These are phyloP conservation scores for Micromesistius poutassou DNA, from an alignment of 2,797 vertebrate genomes.

Conservation along the genomic window DNA sequence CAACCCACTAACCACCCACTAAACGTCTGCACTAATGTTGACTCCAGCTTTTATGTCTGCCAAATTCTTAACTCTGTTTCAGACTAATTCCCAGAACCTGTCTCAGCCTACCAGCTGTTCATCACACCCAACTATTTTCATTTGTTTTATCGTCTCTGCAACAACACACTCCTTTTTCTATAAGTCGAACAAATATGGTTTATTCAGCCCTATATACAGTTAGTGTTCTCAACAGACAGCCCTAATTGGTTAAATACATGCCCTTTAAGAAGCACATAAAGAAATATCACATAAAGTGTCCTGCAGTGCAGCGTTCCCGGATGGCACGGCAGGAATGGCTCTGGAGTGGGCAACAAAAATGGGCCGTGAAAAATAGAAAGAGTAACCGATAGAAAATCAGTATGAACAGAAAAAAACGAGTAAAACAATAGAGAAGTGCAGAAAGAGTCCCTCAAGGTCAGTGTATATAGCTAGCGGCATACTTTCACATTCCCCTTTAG, in stretches of 20 bases:
- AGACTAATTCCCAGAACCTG: background rate
- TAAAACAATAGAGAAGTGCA: background rate
- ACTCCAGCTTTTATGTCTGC: background rate
- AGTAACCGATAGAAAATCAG: background rate
- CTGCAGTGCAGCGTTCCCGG: background rate
- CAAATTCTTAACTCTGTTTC: background rate
- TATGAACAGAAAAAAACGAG: background rate
- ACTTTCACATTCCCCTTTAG: background rate
- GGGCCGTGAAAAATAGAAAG: background rate
- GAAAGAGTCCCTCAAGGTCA: background rate
- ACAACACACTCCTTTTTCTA: background rate
- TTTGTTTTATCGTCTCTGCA: slow-evolving; percentile 10
- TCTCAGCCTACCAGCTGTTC: slow-evolving; percentile 4
- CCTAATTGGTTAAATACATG: background rate
- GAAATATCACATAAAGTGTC: background rate
- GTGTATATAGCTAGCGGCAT: background rate
- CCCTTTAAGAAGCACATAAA: background rate
- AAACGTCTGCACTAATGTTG: background rate
- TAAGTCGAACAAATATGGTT: background rate
- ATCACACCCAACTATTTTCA: background rate
- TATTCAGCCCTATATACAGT: background rate
- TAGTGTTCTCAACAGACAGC: background rate
- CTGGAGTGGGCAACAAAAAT: background rate
- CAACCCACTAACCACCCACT: background rate
- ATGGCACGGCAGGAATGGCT: background rate